These are phyloP conservation scores for Leptobrachium ailaonicum DNA, from an alignment of 2,113 vertebrate species.

Conservation along the genomic window DNA sequence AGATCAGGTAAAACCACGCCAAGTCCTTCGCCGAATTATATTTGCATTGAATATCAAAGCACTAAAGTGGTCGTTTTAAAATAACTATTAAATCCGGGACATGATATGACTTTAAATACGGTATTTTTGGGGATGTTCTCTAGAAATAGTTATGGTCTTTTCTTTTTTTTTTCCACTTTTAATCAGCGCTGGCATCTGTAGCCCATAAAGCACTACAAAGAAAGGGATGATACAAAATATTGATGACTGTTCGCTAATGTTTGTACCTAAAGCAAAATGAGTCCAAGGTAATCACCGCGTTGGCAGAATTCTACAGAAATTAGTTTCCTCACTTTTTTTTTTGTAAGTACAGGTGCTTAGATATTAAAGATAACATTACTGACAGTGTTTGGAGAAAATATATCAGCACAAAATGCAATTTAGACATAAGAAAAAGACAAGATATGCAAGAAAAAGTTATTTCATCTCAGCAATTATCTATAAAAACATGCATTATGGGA, in stretches of 20 bases:
- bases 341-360: constrained; percentile 40
- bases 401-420: constrained; percentile 31
- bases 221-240: constrained; percentile 35
- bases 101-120: not conserved
- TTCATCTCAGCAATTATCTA: constrained; percentile 47
- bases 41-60: not conserved
- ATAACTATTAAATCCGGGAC: not conserved
- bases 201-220: constrained; percentile 46
- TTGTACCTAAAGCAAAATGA: constrained; percentile 40
- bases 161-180: constrained; percentile 16
- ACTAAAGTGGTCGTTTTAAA: not conserved
- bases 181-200: constrained; percentile 46
- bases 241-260: constrained; percentile 48
- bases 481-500: constrained; percentile 36
- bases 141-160: constrained; percentile 3
- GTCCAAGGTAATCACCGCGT: constrained; percentile 41
- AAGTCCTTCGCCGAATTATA: not conserved
- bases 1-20: not conserved
- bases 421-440: constrained; percentile 9
- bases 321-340: constrained; percentile 10
- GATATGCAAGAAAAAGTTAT: constrained; percentile 31
- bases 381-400: constrained; percentile 18
- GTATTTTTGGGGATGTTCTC: constrained; percentile 21
- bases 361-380: constrained; percentile 45
- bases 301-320: constrained; percentile 35